Base-by-base conservation (phyloP, 2,888 invertebrate species). In the Brachyopa scutellaris region DNA sequence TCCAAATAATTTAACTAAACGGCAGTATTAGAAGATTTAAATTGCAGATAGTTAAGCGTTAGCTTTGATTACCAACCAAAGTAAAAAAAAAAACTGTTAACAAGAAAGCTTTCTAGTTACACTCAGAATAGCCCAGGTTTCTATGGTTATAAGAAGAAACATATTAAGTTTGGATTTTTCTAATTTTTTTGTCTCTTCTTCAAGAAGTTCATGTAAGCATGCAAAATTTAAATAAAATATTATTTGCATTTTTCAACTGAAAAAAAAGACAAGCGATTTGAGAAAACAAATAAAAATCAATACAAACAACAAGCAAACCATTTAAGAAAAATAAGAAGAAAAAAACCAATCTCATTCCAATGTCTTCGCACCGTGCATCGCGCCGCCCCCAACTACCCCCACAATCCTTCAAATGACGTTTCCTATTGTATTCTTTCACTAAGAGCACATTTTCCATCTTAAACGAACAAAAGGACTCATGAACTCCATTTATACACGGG, bases 351-450 rank as follows among this genome's bases (percentile, higher is more conserved):
- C 33, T 42, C 49, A 40, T 61, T 38, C 61, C 33, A 8, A 23
- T 40, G 4, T 17, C 8, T 61, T 11, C 2, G n/a, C n/a, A n/a
- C n/a, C n/a, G n/a, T n/a, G n/a, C n/a, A n/a, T 53, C 13, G 13
- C n/a, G 6, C n/a, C 11, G 31, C 26, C 62, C 62, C 51, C 61
- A 53, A 31, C 23, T 77, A 70, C 70, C 64, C 64, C 70, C 64
- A n/a, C n/a, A 82, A 82, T 82, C 77, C 77, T 53, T 66, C 47
- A 82, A 82, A 82, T 82, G 82, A 82, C 82, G 82, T 82, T 76
- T 82, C 51, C 70, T 33, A 82, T 82, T 82, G 82, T 82, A 61
- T 77, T 77, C 72, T 31, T 67, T 70, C 66, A 40, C 64, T 77
- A 82, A 77, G 82, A 82, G 76, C 66, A 77, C 70, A 76, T 77